Base-by-base conservation (phyloP, 2,888 invertebrate genomes). In the Trichogramma evanescens region DNA sequence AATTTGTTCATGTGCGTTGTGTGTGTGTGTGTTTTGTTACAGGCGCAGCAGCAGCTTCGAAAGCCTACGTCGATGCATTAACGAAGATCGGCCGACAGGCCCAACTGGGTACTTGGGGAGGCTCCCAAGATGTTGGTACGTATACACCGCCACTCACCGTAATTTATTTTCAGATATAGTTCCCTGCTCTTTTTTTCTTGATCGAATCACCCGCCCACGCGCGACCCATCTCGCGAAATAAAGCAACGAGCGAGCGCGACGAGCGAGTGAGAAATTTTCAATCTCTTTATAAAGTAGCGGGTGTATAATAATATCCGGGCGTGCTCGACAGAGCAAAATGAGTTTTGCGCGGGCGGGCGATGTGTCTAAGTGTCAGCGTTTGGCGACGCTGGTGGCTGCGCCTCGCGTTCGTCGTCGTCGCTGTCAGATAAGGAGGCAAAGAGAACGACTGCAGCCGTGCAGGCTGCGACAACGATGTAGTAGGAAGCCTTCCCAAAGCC, bases 71-170 rank as follows among this genome's bases (percentile, higher is more conserved):
- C 73, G 93, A 93, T 73, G 89, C 93, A 66, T 86, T 93, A 75
- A 89, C 89, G 68, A 91, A 91, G 80, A 82, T 93, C 75, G 93
- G 93, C 64, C 83, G 89, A 68, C 93, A 93, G 77, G 93, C 93
- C 59, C 93, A 93, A 79, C 91, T 93, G 79, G 93, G 92, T 68
- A 89, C 90, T 49, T 89, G 90, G 89, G 89, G 89, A 68, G 93
- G 92, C 77, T 92, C 92, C 68, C 88, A 89, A 67, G 93, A 93
- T 83, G 91, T 93, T 71, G 93, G 93, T 93, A 82, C 86, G 85
- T 80, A 66, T 80, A 66, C 56, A 69, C 13, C 26, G 13, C 26
- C 26, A 26, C 26, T 26, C 26, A 26, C 2, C 3, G 26, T 26
- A 26, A 26, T 26, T 26, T 26, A 26, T 26, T 26, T 26, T 26